Percentiles rank a stretch among this genome's conserved stretches.
Conservation (phyloP, 2,797 vertebrate genomes). For the Sebastolobus altivelis region DNA sequence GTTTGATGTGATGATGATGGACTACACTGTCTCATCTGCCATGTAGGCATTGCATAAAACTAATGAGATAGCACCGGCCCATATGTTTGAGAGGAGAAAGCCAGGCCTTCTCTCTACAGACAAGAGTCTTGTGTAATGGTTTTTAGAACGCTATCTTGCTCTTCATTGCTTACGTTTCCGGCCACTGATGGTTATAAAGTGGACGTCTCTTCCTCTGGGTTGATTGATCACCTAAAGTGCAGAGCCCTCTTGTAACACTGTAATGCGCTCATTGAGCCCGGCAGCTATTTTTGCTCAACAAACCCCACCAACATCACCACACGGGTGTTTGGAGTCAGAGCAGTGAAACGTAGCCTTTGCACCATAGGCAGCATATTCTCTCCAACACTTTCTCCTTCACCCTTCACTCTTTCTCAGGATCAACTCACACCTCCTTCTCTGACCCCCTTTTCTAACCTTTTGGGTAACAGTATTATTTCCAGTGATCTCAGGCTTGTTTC, state of each 20-base stretch:
- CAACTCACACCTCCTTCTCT: constrained; percentile 33
- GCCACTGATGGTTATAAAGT: constrained; percentile 76
- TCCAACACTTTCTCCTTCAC: constrained; percentile 29
- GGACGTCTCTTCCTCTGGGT: constrained; percentile 61
- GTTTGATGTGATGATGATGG: constrained; percentile 67
- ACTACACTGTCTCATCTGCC: constrained; percentile 56
- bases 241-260: constrained; percentile 55
- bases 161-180: constrained; percentile 68
- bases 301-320: constrained; percentile 41
- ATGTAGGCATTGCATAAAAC: constrained; percentile 52
- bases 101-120: constrained; percentile 36
- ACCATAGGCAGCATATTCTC: constrained; percentile 48
- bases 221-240: constrained; percentile 79
- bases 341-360: constrained; percentile 51
- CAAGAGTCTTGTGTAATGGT: constrained; percentile 54
- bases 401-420: constrained; percentile 33
- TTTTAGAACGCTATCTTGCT: constrained; percentile 59
- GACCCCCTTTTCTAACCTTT: constrained; percentile 26
- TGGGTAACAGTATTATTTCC: constrained; percentile 51
- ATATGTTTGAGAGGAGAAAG: constrained; percentile 41
- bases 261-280: constrained; percentile 63
- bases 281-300: constrained; percentile 59
- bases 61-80: constrained; percentile 48
- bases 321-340: constrained; percentile 57
- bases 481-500: constrained; percentile 43